Conservation (phyloP, 2,797 vertebrate species). For the Calcarius lapponicus region DNA sequence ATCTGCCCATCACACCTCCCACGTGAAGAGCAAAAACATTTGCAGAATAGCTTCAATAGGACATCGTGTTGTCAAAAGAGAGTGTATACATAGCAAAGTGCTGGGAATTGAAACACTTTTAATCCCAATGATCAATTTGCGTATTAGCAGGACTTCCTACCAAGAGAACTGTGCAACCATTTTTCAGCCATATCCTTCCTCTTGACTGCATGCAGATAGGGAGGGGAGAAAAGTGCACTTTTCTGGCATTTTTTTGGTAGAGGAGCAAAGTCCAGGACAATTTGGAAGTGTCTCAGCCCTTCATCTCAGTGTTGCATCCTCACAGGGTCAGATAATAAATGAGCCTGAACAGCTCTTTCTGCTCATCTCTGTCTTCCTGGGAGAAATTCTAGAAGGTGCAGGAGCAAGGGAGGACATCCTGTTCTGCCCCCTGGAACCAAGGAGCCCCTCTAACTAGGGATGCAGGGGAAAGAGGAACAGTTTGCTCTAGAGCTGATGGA, state of each 20-base stretch:
- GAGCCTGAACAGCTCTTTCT: background rate
- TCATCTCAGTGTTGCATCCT: fast-evolving
- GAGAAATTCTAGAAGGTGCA: background rate
- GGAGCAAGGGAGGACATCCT: background rate
- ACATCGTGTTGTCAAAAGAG: background rate
- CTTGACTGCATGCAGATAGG: background rate
- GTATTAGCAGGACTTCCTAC: background rate
- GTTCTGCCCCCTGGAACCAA: background rate
- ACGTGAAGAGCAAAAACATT: background rate
- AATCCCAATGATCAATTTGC: background rate
- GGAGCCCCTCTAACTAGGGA: background rate
- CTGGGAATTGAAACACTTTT: background rate
- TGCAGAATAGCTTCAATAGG: background rate
- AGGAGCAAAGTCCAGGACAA: background rate
- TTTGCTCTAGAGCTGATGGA: background rate
- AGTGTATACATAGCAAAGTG: background rate
- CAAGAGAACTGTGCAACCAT: background rate
- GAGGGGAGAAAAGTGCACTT: background rate
- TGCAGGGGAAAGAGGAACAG: fast-evolving
- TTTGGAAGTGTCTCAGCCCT: background rate
- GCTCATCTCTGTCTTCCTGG: background rate
- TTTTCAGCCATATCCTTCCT: background rate
- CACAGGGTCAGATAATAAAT: background rate
- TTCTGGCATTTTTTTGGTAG: background rate
- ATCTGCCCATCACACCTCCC: background rate